phyloP scores from a whole-genome alignment of 2,888 invertebrate species.

The Parnassius apollo region DNA sequence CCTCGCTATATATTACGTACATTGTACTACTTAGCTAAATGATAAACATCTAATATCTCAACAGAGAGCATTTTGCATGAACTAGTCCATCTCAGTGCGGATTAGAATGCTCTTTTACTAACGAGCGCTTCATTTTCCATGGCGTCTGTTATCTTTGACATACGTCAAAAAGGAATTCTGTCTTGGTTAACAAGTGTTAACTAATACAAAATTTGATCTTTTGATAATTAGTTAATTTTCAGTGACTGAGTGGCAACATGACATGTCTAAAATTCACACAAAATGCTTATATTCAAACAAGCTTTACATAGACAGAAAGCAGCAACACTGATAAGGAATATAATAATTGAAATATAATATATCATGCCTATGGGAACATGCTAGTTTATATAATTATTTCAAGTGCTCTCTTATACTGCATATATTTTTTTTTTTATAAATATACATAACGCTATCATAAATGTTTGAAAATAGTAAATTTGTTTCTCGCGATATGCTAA shows the following conservation, averaged over 20 bases:
- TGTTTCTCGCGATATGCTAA: no score
- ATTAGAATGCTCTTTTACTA: background rate
- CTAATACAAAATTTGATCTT: no score
- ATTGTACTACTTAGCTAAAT: constrained; percentile 22
- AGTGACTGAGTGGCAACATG: background rate
- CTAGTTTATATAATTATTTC: background rate
- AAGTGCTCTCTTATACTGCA: no score
- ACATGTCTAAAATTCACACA: constrained; percentile 1
- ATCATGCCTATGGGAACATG: constrained; percentile 20
- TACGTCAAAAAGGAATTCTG: no score
- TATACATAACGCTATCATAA: no score
- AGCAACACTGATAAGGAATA: constrained; percentile 13
- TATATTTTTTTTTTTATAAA: no score
- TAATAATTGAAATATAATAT: constrained; percentile 1
- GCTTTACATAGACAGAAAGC: constrained; percentile 19
- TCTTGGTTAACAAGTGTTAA: no score
- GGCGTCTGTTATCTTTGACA: no score
- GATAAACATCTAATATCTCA: constrained; percentile 8
- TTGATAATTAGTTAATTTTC: background rate
- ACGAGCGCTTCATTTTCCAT: no score
- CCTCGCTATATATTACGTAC: constrained; percentile 45
- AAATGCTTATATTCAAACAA: constrained; percentile 6
- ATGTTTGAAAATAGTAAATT: no score
- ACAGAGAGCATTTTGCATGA: constrained; percentile 9
- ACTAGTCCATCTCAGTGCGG: background rate